phyloP scores from a whole-genome alignment of 2,888 invertebrate genomes.

The Thalpophila matura region DNA sequence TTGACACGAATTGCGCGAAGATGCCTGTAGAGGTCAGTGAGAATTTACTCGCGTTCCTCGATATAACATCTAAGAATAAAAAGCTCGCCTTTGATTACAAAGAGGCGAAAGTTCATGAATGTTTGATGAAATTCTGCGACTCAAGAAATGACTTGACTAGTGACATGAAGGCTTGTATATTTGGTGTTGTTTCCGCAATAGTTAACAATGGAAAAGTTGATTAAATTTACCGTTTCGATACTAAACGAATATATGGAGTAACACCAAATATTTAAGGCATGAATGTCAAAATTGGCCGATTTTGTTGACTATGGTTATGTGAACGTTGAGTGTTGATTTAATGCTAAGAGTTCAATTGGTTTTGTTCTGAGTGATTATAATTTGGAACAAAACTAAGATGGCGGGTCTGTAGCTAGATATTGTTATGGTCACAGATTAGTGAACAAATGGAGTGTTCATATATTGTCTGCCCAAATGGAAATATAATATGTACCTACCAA shows the following conservation, averaged over 20 bases:
- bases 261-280: conserved; percentile 45
- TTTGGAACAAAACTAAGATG: conserved; percentile 22
- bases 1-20: conserved; percentile 86
- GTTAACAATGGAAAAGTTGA: conserved; percentile 66
- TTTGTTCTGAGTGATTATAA: conserved; percentile 21
- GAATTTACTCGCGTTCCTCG: conserved; percentile 87
- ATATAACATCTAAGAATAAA: conserved; percentile 82
- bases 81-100: conserved; percentile 79
- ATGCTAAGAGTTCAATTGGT: conserved; percentile 17
- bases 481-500: not conserved
- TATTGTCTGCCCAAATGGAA: not conserved
- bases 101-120: conserved; percentile 77
- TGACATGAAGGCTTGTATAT: conserved; percentile 74
- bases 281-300: not conserved
- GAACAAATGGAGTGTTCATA: not conserved
- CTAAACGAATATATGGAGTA: not conserved
- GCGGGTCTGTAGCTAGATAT: not conserved
- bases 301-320: conserved; percentile 26
- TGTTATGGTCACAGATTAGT: not conserved
- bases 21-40: conserved; percentile 87
- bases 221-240: conserved; percentile 23
- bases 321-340: conserved; percentile 20
- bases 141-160: conserved; percentile 77
- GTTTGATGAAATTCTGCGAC: conserved; percentile 78
- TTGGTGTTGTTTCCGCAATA: conserved; percentile 70